Percentiles rank a stretch among this genome's conserved stretches.
These are phyloP conservation scores for Mantis religiosa DNA, from an alignment of 2,888 invertebrate species.

Conservation along the genomic window DNA sequence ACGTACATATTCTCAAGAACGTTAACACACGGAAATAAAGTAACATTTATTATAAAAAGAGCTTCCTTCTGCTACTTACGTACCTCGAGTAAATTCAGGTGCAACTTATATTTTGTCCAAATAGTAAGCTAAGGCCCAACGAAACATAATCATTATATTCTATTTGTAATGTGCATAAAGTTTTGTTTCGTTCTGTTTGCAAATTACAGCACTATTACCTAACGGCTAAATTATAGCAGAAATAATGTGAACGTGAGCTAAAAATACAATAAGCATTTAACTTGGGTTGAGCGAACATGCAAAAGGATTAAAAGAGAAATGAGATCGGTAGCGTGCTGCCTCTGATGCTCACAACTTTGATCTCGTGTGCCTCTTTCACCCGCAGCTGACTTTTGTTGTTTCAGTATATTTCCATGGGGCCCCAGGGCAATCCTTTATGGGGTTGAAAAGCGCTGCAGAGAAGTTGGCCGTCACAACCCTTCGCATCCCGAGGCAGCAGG, in stretches of 20 bases:
- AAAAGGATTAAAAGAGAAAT: background rate
- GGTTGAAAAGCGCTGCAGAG: background rate
- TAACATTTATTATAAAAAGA: too few species aligned
- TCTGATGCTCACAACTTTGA: constrained; percentile 17
- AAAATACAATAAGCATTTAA: background rate
- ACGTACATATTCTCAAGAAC: too few species aligned
- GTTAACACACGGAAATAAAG: too few species aligned
- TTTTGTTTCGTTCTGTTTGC: too few species aligned
- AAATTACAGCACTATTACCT: background rate
- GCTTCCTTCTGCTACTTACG: too few species aligned
- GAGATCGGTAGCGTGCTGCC: background rate
- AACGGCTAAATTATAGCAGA: background rate
- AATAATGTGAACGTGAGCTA: background rate
- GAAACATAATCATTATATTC: too few species aligned
- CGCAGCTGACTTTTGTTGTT: constrained; percentile 18
- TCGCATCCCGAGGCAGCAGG: background rate
- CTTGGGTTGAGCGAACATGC: background rate
- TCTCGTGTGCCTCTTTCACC: constrained; percentile 19
- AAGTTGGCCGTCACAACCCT: background rate
- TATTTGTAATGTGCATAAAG: too few species aligned
- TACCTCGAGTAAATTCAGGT: too few species aligned
- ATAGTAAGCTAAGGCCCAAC: too few species aligned
- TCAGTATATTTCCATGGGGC: background rate
- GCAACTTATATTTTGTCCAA: too few species aligned
- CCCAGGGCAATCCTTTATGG: background rate